Conservation (phyloP, 53 echinoderm and acorn worm species). For the Temnopleurus reevesii region DNA sequence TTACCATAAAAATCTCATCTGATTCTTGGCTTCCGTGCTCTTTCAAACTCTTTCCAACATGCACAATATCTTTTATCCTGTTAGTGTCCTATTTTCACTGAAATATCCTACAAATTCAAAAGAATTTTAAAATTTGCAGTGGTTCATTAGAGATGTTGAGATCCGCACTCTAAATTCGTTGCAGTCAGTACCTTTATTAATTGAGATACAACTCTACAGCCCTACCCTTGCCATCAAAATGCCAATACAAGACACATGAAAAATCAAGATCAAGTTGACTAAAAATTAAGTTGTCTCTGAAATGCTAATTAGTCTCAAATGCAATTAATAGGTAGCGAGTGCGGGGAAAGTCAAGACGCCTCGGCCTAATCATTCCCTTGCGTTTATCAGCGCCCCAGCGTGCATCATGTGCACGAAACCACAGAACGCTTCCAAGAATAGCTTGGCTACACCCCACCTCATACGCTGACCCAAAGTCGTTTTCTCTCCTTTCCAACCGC, state of each 20-base stretch:
- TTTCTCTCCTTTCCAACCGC: too few species aligned
- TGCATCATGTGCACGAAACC: conserved; percentile 25
- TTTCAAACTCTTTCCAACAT: too few species aligned
- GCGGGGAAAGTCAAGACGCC: not conserved
- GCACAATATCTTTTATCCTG: too few species aligned
- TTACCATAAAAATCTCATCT: too few species aligned
- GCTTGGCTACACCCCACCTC: not conserved
- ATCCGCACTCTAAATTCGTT: too few species aligned
- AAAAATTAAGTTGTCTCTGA: not conserved
- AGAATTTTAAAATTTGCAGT: too few species aligned
- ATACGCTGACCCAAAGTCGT: not conserved
- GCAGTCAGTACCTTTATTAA: too few species aligned
- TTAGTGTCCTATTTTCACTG: too few species aligned
- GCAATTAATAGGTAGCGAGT: not conserved
- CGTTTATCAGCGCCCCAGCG: conserved; percentile 9
- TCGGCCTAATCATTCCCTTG: not conserved
- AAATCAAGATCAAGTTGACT: not conserved
- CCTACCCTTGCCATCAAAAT: too few species aligned
- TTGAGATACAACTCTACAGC: not conserved
- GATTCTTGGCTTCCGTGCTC: too few species aligned
- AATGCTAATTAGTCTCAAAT: conserved; percentile 32
- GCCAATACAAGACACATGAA: not conserved
- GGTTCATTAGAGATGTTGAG: too few species aligned
- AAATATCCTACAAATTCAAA: too few species aligned
- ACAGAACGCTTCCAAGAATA: conserved; percentile 14